Evolutionary conservation across 2,113 vertebrate species (phyloP), one percentile per base, ranked within the genome.

Genomic region (Elachura formosa): DNA sequence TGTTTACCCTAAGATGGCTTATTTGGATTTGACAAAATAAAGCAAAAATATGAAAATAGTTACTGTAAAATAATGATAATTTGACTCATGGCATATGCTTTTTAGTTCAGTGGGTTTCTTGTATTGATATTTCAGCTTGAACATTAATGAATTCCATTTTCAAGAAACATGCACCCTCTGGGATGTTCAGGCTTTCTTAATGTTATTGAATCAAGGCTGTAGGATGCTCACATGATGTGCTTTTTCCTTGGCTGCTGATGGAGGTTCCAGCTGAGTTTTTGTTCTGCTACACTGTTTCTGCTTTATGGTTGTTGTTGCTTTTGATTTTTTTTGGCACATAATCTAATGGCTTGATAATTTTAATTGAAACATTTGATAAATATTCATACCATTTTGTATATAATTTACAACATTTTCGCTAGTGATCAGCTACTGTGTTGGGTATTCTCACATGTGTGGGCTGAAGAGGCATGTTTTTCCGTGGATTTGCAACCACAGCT

Each of bases 281-380:
- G 71, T 94, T 96, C 83, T 94, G 40, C 28, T 96, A 20, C 13
- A 58, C 43, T 93, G 36, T 96, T 76, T 89, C 34, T 82, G 34
- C n/a, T 89, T 96, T 61, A 75, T 87, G 58, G 82, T 72, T 93
- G 76, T 75, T 92, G 46, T 87, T 29, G 49, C 67, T 90, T 83
- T 94, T 92, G 59, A 84, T 63, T 92, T 73, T 73, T 89, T 56
- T 28, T 25, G 48, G 63, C 93, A 83, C 64, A 34, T 80, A 87
- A 89, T 89, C 77, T 71, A 94, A 91, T 68, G 91, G 73, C 34
- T 95, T 97, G 89, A 84, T 93, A 94, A 84, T 95, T 93, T 97
- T 95, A 97, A 96, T 95, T 97, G 92, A 95, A 96, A 93, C 17
- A 83, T 89, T 93, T 80, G 68, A 93, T 95, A 95, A 94, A 95